Evolutionary conservation across 2,113 vertebrate genomes (phyloP).

Genomic region (Pterophyllum scalare): DNA sequence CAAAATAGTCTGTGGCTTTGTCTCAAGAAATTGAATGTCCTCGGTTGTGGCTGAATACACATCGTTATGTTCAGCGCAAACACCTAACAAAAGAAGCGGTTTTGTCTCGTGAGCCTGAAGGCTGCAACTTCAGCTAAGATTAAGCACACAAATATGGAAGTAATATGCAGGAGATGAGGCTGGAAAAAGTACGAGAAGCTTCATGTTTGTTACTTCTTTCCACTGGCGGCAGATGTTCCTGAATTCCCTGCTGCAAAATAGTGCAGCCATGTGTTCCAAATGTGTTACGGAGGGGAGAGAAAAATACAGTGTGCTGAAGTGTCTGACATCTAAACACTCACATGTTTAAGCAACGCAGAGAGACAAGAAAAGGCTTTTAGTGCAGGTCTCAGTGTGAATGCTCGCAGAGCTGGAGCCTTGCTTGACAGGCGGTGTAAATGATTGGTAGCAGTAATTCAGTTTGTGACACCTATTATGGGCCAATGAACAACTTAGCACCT

Average conservation of each 20-base stretch:
- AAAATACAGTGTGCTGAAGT: slow-evolving; percentile 23
- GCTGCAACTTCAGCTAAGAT: slow-evolving; percentile 23
- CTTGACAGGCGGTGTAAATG: slow-evolving; percentile 64
- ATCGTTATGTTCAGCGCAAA: slow-evolving; percentile 35
- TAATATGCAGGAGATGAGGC: slow-evolving; percentile 26
- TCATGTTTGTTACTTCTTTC: slow-evolving; percentile 29
- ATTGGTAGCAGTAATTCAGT: slow-evolving; percentile 70
- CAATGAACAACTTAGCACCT: slow-evolving; percentile 69
- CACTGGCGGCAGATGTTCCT: slow-evolving; percentile 43
- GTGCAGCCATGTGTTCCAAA: slow-evolving; percentile 59
- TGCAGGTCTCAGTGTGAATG: slow-evolving; percentile 2
- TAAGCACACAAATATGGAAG: slow-evolving; percentile 32
- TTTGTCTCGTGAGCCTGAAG: slow-evolving; percentile 1
- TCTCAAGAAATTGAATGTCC: slow-evolving; percentile 20
- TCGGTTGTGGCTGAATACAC: slow-evolving; percentile 14
- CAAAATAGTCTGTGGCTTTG: slow-evolving; percentile 45
- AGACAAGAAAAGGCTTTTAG: slow-evolving; percentile 23
- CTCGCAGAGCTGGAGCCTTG: slow-evolving; percentile 22
- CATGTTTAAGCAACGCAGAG: slow-evolving; percentile 27
- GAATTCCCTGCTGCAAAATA: slow-evolving; percentile 36
- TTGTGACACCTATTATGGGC: slow-evolving; percentile 72
- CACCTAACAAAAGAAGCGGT: slow-evolving; percentile 34
- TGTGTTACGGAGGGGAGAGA: slow-evolving; percentile 8
- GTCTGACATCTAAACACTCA: slow-evolving; percentile 41
- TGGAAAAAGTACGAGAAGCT: slow-evolving; percentile 22